These are phyloP conservation scores for Andrena flavipes DNA, from an alignment of 2,888 invertebrate species.

Conservation along the genomic window DNA sequence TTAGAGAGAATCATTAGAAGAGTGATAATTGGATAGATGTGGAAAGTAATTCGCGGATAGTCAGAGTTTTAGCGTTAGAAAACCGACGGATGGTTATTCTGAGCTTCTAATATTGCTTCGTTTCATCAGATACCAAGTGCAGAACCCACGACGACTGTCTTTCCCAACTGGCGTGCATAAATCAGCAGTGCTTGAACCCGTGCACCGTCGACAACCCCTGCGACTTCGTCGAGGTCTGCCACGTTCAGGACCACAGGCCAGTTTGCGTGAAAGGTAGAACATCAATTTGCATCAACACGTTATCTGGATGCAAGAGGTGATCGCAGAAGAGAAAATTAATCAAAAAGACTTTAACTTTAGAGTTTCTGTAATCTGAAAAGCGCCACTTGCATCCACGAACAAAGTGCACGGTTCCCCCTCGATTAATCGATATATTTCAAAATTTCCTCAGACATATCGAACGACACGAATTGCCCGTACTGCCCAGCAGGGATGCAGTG, in stretches of 20 bases:
- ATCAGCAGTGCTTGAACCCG: slow-evolving; percentile 92
- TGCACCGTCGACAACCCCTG: slow-evolving; percentile 92
- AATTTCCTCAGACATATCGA: slow-evolving; percentile 55
- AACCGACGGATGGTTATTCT: slow-evolving; percentile 21
- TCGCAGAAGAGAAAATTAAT: too few species aligned
- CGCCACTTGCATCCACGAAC: too few species aligned
- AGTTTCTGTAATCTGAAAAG: too few species aligned
- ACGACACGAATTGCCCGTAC: slow-evolving; percentile 84
- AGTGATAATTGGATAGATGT: slow-evolving; percentile 6
- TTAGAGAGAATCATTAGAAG: slow-evolving; percentile 4
- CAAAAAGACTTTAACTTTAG: too few species aligned
- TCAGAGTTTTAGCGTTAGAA: neutral
- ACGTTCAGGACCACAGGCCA: slow-evolving; percentile 93
- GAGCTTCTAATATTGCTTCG: slow-evolving; percentile 54
- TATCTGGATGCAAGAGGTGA: too few species aligned
- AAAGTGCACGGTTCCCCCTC: neutral
- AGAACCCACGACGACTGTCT: slow-evolving; percentile 92
- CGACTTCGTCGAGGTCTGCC: slow-evolving; percentile 90
- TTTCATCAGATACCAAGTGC: slow-evolving; percentile 90
- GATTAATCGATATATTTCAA: slow-evolving; percentile 23
- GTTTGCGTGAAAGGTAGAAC: slow-evolving; percentile 91
- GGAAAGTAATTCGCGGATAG: neutral
- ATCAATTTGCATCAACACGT: neutral
- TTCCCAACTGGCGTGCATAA: slow-evolving; percentile 91
- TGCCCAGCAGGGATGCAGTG: slow-evolving; percentile 92